phyloP scores from a whole-genome alignment of 1,140 invertebrate species.

The Drosophila bipectinata region DNA sequence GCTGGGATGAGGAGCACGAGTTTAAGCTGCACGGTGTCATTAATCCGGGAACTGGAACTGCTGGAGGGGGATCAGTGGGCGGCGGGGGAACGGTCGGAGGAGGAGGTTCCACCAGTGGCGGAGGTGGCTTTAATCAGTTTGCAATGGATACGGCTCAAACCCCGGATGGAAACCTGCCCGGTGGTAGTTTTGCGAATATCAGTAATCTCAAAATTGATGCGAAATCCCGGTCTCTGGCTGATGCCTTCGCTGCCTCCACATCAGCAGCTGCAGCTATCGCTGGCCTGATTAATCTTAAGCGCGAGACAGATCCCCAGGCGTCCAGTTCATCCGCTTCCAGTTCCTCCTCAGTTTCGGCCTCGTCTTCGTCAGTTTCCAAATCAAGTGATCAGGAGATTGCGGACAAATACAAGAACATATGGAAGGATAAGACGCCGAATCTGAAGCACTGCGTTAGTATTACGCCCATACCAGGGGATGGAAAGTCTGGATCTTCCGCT shows the following conservation, averaged over 20 bases:
- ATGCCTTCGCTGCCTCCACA: constrained; percentile 65
- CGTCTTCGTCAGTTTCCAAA: constrained; percentile 10
- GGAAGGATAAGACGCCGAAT: constrained; percentile 79
- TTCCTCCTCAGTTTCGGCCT: constrained; percentile 1
- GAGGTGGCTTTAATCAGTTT: constrained; percentile 56
- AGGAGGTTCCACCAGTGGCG: constrained; percentile 1
- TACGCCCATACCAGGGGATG: constrained; percentile 69
- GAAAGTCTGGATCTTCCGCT: constrained; percentile 22
- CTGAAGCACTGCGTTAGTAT: constrained; percentile 75
- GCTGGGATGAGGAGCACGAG: constrained; percentile 86
- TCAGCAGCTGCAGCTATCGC: constrained; percentile 69
- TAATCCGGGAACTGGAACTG: constrained; percentile 84
- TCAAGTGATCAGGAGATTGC: constrained; percentile 72
- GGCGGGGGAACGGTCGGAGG: constrained; percentile 45
- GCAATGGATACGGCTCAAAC: constrained; percentile 42
- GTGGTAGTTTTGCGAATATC: constrained; percentile 51
- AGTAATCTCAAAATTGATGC: constrained; percentile 61
- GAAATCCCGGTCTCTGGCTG: constrained; percentile 61
- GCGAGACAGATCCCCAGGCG: constrained; percentile 65
- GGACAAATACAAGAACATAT: constrained; percentile 82
- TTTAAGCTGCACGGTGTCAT: constrained; percentile 83
- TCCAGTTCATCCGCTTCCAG: constrained; percentile 4
- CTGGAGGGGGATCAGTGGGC: constrained; percentile 50
- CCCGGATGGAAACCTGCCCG: constrained; percentile 33
- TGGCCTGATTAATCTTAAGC: constrained; percentile 63